Evolutionary conservation across 2,797 vertebrate species (phyloP), one percentile per base, ranked within the genome.

Genomic region (Agapornis canus): DNA sequence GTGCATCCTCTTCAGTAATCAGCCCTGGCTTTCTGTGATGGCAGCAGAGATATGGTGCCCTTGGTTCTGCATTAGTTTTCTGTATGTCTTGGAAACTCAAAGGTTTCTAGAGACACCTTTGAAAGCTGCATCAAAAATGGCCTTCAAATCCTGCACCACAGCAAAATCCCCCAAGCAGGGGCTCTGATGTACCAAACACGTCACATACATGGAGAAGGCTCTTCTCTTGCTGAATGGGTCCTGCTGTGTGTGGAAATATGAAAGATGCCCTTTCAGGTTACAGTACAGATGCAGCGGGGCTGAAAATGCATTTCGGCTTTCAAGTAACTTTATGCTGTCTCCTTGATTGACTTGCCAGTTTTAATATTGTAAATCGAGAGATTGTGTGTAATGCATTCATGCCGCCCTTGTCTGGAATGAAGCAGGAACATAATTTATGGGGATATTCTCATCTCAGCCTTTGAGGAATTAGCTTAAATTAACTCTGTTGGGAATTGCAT

Each of bases 391-490:
- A 94, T 54, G 57, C 91, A 88, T 96, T 93, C 89, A 89, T 54
- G 56, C 77, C 0, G 0, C 59, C 70, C 85, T 86, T 94, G 94
- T 86, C 95, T 95, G 87, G 82, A 86, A 91, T 84, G 95, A 94
- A 91, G 92, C 89, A 73, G 85, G 91, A 95, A 94, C 79, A n/a
- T 94, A 96, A 96, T 95, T 95, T 90, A 93, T 86, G 92, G 69
- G 87, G 91, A 93, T 96, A 91, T 92, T 96, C 94, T 97, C 92
- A 78, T 94, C 91, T 96, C 82, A 96, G 92, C 87, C 94, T 94
- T 96, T 94, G 92, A 94, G 94, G 94, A 94, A 96, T 96, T 96
- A 96, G 88, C 91, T 94, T 95, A 92, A 96, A 92, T 96, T 96
- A 94, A 91, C 85, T 93, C 95, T 84, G 89, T 43, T 88, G 94